These are phyloP conservation scores for Diadegma fenestrale DNA, from an alignment of 2,888 invertebrate genomes.

Conservation along the genomic window DNA sequence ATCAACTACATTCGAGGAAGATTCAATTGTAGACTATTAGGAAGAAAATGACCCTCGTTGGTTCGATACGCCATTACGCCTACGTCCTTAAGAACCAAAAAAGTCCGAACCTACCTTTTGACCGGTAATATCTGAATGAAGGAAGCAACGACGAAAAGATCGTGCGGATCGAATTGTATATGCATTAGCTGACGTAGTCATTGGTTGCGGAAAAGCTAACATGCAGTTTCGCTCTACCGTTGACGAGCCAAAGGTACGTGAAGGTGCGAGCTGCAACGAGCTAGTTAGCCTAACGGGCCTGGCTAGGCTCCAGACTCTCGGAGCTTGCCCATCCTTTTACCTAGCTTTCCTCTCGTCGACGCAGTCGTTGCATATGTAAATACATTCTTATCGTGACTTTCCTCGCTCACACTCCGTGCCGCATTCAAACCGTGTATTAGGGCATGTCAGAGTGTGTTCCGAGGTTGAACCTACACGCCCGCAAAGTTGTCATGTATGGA, in stretches of 20 bases:
- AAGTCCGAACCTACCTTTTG: constrained; percentile 77
- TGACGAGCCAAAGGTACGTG: constrained; percentile 37
- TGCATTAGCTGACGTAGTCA: constrained; percentile 36
- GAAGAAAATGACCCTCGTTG: neutral
- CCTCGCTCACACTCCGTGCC: constrained; percentile 47
- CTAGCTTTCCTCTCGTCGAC: constrained; percentile 29
- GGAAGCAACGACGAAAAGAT: neutral
- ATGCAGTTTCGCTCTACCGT: constrained; percentile 7
- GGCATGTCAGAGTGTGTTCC: constrained; percentile 33
- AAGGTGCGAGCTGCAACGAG: constrained; percentile 72
- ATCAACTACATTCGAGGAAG: constrained; percentile 16
- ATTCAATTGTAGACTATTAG: constrained; percentile 31
- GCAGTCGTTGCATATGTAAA: constrained; percentile 78
- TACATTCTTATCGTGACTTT: constrained; percentile 71
- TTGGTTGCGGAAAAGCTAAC: constrained; percentile 34
- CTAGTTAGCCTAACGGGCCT: constrained; percentile 81
- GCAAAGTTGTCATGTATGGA: constrained; percentile 34
- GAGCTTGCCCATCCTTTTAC: constrained; percentile 22
- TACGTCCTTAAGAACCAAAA: constrained; percentile 73
- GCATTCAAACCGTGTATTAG: constrained; percentile 50
- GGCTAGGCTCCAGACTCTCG: constrained; percentile 76
- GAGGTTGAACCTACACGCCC: constrained; percentile 32
- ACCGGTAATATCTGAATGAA: constrained; percentile 75
- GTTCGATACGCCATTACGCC: constrained; percentile 8
- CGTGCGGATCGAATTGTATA: constrained; percentile 2